Conservation (phyloP, 2,888 invertebrate genomes). For the Drosophila fungiperda region DNA sequence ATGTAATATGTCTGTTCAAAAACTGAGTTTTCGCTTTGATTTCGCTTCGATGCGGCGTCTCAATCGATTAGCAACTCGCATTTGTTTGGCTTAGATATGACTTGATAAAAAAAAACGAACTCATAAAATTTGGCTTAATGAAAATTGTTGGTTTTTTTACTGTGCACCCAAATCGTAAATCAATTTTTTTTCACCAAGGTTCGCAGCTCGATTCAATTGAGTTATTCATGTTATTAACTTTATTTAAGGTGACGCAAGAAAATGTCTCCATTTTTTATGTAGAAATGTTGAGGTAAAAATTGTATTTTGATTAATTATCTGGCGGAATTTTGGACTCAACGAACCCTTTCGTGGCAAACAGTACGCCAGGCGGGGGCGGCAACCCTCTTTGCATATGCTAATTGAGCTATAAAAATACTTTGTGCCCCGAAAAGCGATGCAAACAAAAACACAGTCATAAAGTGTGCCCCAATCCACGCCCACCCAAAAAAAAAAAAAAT, state of each 20-base stretch:
- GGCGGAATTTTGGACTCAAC: constrained; percentile 14
- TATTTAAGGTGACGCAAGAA: background rate
- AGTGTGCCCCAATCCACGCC: constrained; percentile 35
- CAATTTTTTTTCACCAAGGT: background rate
- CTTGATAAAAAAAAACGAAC: background rate
- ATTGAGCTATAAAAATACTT: constrained; percentile 79
- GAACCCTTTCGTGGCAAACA: constrained; percentile 44
- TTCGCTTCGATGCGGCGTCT: no score
- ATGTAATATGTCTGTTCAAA: no score
- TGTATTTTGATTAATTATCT: constrained; percentile 62
- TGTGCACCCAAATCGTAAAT: background rate
- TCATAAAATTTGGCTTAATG: background rate
- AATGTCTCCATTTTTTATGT: background rate
- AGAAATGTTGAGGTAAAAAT: constrained; percentile 21
- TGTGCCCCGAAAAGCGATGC: constrained; percentile 53
- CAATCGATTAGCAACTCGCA: background rate
- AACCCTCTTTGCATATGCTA: constrained; percentile 66
- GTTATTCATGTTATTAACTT: constrained; percentile 1
- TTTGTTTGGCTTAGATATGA: background rate
- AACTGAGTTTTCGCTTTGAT: no score
- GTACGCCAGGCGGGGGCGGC: background rate
- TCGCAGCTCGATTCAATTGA: background rate
- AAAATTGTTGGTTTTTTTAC: background rate
- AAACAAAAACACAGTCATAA: constrained; percentile 71
- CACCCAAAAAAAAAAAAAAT: background rate